Evolutionary conservation across 2,797 vertebrate genomes (phyloP), one percentile per base, ranked within the genome.

Genomic region (Eulemur albifrons): DNA sequence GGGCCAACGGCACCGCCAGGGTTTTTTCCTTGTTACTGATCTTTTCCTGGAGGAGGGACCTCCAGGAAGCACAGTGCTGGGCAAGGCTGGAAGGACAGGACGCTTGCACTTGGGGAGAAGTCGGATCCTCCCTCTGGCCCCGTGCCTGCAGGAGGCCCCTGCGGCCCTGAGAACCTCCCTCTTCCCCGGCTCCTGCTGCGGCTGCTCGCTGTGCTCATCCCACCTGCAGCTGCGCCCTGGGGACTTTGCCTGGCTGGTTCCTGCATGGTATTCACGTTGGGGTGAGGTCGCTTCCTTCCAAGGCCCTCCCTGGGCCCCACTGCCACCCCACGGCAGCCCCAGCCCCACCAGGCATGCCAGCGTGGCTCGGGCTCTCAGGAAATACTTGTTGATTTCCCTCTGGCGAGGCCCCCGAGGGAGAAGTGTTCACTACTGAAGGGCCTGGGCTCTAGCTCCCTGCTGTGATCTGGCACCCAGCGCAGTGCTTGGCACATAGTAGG

Each of bases 401-500:
- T 48, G 52, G 52, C 15, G n/a, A 50, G 30, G 17, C 48, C 10
- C 30, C 4, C 2, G 38, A 50, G 86, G 27, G 45, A 40, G n/a
- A 69, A 54, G 65, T 32, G 72, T 50, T 20, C 48, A 5, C 40
- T 25, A 25, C 38, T 15, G 18, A 72, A 23, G 20, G 45, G 9
- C 70, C 43, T n/a, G 15, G 52, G 30, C 35, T 20, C 30, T 23
- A 2, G 13, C 57, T 69, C 21, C 61, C 43, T 13, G 57, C 40
- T 43, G 0, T 15, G 27, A 25, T 25, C n/a, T 32, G 5, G n/a
- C 35, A 15, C 17, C 17, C 35, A 25, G 54, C 54, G 4, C 54
- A 1, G 54, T 30, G 32, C 40, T 48, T 13, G 70, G 54, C n/a
- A 35, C 0, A 0, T 11, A 10, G 14, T n/a, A 15, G 43, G 73